Evolutionary conservation across 2,113 vertebrate species (phyloP).

Genomic region (Sakesphorus luctuosus): DNA sequence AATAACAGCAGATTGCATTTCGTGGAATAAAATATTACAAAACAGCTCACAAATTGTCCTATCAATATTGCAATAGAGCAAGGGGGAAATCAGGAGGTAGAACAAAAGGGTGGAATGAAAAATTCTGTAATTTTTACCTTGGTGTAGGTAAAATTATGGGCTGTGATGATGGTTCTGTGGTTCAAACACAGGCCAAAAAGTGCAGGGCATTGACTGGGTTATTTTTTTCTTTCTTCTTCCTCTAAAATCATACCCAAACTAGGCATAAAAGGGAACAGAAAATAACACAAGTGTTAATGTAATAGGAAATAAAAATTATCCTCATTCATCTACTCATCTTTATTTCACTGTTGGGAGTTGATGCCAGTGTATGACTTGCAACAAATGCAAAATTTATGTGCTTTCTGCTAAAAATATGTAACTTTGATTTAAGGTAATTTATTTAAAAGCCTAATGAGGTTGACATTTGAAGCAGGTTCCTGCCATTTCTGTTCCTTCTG

Average conservation of each 20-base stretch:
- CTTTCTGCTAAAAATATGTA: conserved; percentile 61
- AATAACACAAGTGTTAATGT: background rate
- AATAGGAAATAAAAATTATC: background rate
- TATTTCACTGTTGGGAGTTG: conserved; percentile 28
- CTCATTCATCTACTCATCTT: background rate
- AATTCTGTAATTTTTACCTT: background rate
- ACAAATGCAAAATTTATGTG: conserved; percentile 22
- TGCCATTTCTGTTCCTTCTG: conserved; percentile 26
- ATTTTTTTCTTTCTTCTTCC: background rate
- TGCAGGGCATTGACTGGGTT: background rate
- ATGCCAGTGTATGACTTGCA: background rate
- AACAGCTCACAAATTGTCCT: background rate
- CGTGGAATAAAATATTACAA: background rate
- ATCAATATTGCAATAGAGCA: background rate
- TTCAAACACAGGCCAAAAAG: background rate
- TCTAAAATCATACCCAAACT: background rate
- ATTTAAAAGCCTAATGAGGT: conserved; percentile 39
- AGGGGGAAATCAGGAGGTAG: background rate
- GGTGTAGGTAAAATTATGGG: background rate
- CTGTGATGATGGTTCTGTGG: background rate
- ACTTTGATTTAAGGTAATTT: conserved; percentile 50
- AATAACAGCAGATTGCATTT: background rate
- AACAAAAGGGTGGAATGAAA: background rate
- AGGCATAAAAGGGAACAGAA: background rate
- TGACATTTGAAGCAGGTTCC: conserved; percentile 46